A percentile compares a stretch with the other conserved stretches of the same genome.
Conservation (phyloP, 2,113 vertebrate genomes). For the Cyprinodon brontotheroides region DNA sequence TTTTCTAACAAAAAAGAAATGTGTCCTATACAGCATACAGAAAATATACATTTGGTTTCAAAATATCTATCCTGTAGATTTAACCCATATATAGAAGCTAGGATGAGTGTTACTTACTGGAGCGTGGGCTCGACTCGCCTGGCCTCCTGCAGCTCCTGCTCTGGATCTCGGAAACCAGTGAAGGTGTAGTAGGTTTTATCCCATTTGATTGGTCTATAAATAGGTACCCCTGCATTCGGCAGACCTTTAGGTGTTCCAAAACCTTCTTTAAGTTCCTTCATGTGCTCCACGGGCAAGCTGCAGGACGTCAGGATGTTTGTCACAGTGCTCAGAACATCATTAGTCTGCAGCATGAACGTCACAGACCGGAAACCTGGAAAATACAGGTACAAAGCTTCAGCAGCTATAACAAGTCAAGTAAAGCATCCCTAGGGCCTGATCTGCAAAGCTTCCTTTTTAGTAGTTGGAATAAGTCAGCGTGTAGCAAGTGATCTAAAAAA, state of each 20-base stretch:
- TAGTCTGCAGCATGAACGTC: constrained; percentile 88
- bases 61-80: not conserved
- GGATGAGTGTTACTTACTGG: constrained; percentile 71
- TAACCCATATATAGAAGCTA: too few relatives aligned
- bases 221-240: constrained; percentile 49
- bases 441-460: too few relatives aligned
- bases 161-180: constrained; percentile 93
- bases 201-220: constrained; percentile 92
- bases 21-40: not conserved
- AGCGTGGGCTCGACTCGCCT: constrained; percentile 85
- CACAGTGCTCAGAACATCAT: constrained; percentile 90
- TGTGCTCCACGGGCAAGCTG: constrained; percentile 89
- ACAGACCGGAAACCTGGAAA: constrained; percentile 89
- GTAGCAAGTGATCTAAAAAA: too few relatives aligned
- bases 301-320: constrained; percentile 91
- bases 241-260: constrained; percentile 41
- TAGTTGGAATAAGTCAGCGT: too few relatives aligned
- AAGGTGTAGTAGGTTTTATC: constrained; percentile 93
- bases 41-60: too few relatives aligned
- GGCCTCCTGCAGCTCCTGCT: constrained; percentile 89
- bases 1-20: not conserved
- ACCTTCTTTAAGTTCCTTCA: constrained; percentile 73
- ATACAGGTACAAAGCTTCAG: not conserved
- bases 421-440: too few relatives aligned
- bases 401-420: not conserved